A percentile compares a stretch with the other conserved stretches of the same genome.
Evolutionary conservation across 2,113 vertebrate species (phyloP).

Genomic region (human): DNA sequence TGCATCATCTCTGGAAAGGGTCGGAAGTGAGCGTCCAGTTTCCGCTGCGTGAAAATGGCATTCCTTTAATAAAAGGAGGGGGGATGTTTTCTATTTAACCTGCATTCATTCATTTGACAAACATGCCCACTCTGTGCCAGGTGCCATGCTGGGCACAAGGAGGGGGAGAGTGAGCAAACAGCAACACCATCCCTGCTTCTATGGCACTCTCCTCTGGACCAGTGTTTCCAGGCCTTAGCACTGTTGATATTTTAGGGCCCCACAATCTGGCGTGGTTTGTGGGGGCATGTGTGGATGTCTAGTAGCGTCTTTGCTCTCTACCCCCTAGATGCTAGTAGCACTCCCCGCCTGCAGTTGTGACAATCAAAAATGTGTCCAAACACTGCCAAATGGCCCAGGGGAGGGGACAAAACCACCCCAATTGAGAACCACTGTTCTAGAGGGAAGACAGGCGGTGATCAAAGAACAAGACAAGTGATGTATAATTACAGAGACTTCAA

Average conservation of each 20-base stretch:
- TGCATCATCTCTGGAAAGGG: not conserved
- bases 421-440: not conserved
- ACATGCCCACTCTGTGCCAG: not conserved
- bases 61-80: not conserved
- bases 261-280: not conserved
- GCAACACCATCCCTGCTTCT: not conserved
- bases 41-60: not conserved
- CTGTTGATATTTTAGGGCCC: not conserved
- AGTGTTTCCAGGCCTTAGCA: not conserved
- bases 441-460: not conserved
- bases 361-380: not conserved
- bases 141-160: not conserved
- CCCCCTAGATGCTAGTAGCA: not conserved
- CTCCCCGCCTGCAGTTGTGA: not conserved
- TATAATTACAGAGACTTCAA: not conserved
- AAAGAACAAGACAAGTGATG: not conserved
- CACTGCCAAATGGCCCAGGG: not conserved
- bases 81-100: not conserved
- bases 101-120: not conserved
- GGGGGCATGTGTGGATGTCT: not conserved
- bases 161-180: not conserved
- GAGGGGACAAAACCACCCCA: not conserved
- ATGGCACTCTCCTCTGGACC: rapidly evolving
- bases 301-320: not conserved
- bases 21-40: not conserved